These are phyloP conservation scores for Trissolcus basalis DNA, from an alignment of 1,140 invertebrate species.

Conservation along the genomic window DNA sequence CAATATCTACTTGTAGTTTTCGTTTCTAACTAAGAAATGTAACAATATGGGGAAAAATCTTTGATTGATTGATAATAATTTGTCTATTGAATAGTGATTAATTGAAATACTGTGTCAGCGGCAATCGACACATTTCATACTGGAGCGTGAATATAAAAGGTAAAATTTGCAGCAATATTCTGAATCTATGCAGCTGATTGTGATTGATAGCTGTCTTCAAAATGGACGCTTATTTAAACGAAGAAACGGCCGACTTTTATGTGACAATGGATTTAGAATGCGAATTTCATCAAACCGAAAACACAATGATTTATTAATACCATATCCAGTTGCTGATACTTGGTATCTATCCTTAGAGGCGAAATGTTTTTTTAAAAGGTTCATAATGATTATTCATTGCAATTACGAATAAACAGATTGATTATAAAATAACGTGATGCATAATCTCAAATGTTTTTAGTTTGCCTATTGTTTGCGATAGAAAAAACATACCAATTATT, in stretches of 20 bases:
- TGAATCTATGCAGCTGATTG: conserved; percentile 65
- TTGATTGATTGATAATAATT: too few species aligned
- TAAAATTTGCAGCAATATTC: too few species aligned
- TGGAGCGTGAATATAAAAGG: too few species aligned
- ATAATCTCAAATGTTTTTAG: conserved; percentile 58
- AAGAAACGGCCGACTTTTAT: conserved; percentile 64
- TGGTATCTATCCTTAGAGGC: conserved; percentile 76
- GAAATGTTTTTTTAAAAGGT: conserved; percentile 70
- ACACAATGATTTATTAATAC: conserved; percentile 72
- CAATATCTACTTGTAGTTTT: too few species aligned
- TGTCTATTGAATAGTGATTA: too few species aligned
- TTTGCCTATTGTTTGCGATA: conserved; percentile 65
- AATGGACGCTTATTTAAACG: conserved; percentile 68
- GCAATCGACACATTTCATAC: too few species aligned
- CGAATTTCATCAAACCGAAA: conserved; percentile 67
- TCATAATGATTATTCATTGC: conserved; percentile 3
- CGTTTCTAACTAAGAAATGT: too few species aligned
- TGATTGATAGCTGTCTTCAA: conserved; percentile 70
- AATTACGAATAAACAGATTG: too few species aligned
- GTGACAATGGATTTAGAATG: conserved; percentile 66
- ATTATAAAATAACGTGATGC: too few species aligned
- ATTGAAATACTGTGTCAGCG: too few species aligned
- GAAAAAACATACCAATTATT: conserved; percentile 75
- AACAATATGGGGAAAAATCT: too few species aligned
- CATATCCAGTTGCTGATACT: conserved; percentile 77